phyloP scores from a whole-genome alignment of 2,797 vertebrate genomes.

The Staurois parvus region DNA sequence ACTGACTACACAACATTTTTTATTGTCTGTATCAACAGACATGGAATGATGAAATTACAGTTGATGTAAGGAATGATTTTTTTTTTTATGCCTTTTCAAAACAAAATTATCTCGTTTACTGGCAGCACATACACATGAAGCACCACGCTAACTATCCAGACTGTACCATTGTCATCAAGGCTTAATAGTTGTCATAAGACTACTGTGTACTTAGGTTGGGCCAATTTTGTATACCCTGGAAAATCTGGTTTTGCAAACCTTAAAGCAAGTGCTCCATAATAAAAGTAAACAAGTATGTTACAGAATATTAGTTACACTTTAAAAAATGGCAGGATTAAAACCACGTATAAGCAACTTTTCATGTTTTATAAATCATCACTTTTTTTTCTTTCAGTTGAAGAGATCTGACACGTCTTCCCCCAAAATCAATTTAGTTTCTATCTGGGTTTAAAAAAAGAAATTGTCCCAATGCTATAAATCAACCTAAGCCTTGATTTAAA shows the following conservation, averaged over 20 bases:
- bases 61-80: slow-evolving; percentile 91
- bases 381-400: not conserved
- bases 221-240: slow-evolving; percentile 24
- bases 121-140: slow-evolving; percentile 84
- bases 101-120: slow-evolving; percentile 75
- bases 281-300: slow-evolving; percentile 61
- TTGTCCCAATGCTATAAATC: slow-evolving; percentile 3
- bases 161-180: slow-evolving; percentile 78
- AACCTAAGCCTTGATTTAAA: slow-evolving; percentile 68
- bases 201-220: slow-evolving; percentile 50
- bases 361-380: not conserved
- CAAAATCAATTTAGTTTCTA: no score
- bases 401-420: no score
- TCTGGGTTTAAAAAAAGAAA: not conserved
- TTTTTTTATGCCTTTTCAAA: slow-evolving; percentile 82
- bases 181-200: slow-evolving; percentile 68
- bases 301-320: slow-evolving; percentile 64
- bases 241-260: slow-evolving; percentile 40
- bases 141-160: slow-evolving; percentile 80
- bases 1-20: slow-evolving; percentile 93
- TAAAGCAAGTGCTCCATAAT: slow-evolving; percentile 61
- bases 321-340: slow-evolving; percentile 7
- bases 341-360: not conserved
- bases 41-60: slow-evolving; percentile 92
- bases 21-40: slow-evolving; percentile 91